Evolutionary conservation across 2,888 invertebrate genomes (phyloP).

Genomic region (Mystacides longicornis): DNA sequence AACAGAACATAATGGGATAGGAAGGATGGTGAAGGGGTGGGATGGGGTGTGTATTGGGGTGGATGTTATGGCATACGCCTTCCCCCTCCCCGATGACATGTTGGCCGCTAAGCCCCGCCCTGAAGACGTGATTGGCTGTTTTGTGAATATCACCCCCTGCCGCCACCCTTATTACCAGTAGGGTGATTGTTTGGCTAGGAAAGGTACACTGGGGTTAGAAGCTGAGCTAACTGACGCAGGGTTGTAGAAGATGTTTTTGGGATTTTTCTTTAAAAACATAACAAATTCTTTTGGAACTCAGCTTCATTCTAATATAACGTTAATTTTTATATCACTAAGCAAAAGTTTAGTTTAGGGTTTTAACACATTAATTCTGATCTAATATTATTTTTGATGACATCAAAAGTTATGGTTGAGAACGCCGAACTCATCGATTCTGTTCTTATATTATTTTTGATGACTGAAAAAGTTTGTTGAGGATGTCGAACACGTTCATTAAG

Average conservation of each 20-base stretch:
- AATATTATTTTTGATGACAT: too few relatives aligned
- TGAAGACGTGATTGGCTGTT: conserved; percentile 36
- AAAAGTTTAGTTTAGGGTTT: too few relatives aligned
- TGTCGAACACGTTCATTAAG: too few relatives aligned
- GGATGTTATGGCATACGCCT: not conserved
- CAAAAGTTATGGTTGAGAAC: too few relatives aligned
- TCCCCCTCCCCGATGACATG: conserved; percentile 44
- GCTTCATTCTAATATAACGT: too few relatives aligned
- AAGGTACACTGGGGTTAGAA: conserved; percentile 48
- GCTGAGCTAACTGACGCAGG: conserved; percentile 28
- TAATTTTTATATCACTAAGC: too few relatives aligned
- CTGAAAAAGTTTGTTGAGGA: too few relatives aligned
- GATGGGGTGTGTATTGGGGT: not conserved
- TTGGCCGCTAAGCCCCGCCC: conserved; percentile 46
- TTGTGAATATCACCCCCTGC: conserved; percentile 22
- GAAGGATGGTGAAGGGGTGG: conserved; percentile 31
- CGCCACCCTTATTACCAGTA: conserved; percentile 32
- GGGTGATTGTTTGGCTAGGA: conserved; percentile 52
- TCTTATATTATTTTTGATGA: too few relatives aligned
- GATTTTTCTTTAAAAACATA: not conserved
- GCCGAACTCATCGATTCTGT: too few relatives aligned
- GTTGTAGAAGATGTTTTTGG: not conserved
- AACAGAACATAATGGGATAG: conserved; percentile 54
- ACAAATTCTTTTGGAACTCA: not conserved
- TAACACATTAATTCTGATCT: too few relatives aligned